Evolutionary conservation across 2,113 vertebrate species (phyloP), one percentile per base, ranked within the genome.

Genomic region (Sturnus vulgaris): DNA sequence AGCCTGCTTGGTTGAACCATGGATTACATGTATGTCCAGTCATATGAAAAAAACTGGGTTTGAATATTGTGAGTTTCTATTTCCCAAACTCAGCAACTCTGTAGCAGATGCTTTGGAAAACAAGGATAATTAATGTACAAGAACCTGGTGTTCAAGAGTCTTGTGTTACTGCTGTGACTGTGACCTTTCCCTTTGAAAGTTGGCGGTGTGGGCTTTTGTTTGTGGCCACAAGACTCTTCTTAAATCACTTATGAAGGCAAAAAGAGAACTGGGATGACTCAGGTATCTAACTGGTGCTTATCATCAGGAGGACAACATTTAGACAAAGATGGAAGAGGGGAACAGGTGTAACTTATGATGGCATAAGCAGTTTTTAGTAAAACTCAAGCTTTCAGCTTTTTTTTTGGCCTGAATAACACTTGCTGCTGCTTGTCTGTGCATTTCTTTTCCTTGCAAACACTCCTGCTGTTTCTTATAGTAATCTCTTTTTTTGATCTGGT

Each of bases 231-330:
- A 46, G 25, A 28, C 40, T n/a, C 9, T 27, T 14, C 39, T 28
- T 0, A 4, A 46, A 31, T 75, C 8, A 3, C 20, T 79, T 37
- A 11, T 0, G 4, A 63, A 88, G 73, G 23, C 61, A 23, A 46
- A 20, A 60, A 56, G 46, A 65, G 20, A 75, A 28, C 16, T 49
- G 50, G 40, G 28, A 49, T 84, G 68, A 31, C 72, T 93, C 20
- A 2, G 60, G 69, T 81, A 5, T 61, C 28, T 84, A 28, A 33
- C 13, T 37, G 19, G 42, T 50, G 25, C 14, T 76, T 50, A 22
- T 33, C 42, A 57, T 53, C 22, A 57, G 47, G 37, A 78, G 35
- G 24, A 35, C 17, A 24, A 70, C 23, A 59, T 39, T 66, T 28
- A 63, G 57, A 64, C 46, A 27, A 53, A 37, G 15, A 21, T 52